Percentiles rank a stretch among this genome's conserved stretches.
Evolutionary conservation across 1,140 invertebrate species (phyloP).

Genomic region (Apis florea): DNA sequence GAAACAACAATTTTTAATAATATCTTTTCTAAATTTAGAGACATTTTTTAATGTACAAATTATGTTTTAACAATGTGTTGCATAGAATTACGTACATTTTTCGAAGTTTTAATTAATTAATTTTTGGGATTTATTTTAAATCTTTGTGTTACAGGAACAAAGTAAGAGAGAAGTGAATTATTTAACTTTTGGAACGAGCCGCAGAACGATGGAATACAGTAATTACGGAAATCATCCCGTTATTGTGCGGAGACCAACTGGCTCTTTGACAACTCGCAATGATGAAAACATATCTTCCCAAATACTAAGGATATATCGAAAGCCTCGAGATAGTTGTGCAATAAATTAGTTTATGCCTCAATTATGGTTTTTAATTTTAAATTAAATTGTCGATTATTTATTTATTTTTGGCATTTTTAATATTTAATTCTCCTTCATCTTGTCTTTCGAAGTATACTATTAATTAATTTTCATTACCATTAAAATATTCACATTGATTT

Average conservation of each 20-base stretch:
- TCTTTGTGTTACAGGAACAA: constrained; percentile 69
- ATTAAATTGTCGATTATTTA: not conserved
- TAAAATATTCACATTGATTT: not conserved
- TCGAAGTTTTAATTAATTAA: not conserved
- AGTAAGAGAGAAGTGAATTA: constrained; percentile 67
- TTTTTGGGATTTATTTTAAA: not conserved
- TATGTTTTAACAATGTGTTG: not conserved
- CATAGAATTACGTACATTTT: not conserved
- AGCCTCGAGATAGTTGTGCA: constrained; percentile 64
- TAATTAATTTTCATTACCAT: not conserved
- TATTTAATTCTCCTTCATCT: not conserved
- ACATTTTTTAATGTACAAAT: not conserved
- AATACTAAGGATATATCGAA: constrained; percentile 64
- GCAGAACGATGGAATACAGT: constrained; percentile 76
- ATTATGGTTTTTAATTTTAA: not conserved
- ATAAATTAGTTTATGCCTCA: constrained; percentile 56
- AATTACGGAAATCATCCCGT: constrained; percentile 79
- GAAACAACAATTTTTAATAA: not conserved
- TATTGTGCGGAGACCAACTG: constrained; percentile 70
- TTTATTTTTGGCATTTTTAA: not conserved
- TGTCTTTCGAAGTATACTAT: not conserved
- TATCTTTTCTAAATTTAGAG: not conserved
- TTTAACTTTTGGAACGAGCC: constrained; percentile 75
- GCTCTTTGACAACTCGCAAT: constrained; percentile 23
- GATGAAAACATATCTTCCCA: constrained; percentile 45